Percentiles rank a stretch among this genome's conserved stretches.
Conservation (phyloP, 2,113 vertebrate species). For the Phrynocephalus versicolor region DNA sequence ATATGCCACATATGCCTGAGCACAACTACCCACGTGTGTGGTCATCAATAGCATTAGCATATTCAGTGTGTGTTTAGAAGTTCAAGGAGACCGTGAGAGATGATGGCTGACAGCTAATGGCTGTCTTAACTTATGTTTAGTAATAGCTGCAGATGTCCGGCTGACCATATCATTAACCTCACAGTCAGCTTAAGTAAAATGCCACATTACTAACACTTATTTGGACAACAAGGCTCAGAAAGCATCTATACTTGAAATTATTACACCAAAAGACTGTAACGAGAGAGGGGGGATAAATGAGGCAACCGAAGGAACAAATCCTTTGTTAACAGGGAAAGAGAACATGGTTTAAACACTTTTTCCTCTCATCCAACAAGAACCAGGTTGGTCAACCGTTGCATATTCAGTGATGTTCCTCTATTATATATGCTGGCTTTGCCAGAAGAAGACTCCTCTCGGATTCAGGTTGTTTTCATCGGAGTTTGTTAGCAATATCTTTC, state of each 20-base stretch:
- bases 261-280: neutral
- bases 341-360: neutral
- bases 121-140: neutral
- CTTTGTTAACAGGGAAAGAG: neutral
- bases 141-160: neutral
- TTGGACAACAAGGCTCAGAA: neutral
- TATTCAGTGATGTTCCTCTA: neutral
- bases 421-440: conserved; percentile 33
- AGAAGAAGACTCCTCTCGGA: neutral
- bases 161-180: neutral
- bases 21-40: neutral
- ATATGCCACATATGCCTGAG: neutral
- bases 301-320: neutral
- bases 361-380: neutral
- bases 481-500: conserved; percentile 76
- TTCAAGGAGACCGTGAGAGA: neutral
- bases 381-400: neutral
- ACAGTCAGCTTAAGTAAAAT: neutral
- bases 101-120: neutral
- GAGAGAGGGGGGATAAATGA: neutral
- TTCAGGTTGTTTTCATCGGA: conserved; percentile 56
- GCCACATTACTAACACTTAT: neutral
- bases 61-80: neutral
- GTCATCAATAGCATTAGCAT: neutral
- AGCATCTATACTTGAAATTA: neutral